Conservation (phyloP, 2,888 invertebrate species). For the Hecatera dysodea region DNA sequence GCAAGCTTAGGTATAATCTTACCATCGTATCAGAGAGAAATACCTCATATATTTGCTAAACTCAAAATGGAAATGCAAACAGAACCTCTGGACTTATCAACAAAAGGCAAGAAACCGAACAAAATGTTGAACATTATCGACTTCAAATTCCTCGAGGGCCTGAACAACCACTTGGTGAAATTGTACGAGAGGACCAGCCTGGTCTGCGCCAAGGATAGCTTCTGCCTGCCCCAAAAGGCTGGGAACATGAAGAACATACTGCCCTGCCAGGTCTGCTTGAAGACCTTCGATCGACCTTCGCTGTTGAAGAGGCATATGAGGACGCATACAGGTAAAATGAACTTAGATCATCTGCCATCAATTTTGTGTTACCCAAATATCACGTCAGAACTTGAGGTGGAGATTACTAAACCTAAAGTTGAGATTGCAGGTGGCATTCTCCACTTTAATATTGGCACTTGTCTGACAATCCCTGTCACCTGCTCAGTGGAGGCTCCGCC, state of each 20-base stretch:
- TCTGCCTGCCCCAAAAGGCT: conserved; percentile 65
- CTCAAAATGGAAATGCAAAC: conserved; percentile 80
- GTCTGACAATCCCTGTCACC: no score
- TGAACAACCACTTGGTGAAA: conserved; percentile 84
- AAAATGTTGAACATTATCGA: conserved; percentile 81
- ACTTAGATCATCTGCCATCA: background rate
- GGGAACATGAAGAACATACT: conserved; percentile 79
- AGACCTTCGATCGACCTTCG: conserved; percentile 93
- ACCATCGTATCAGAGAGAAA: background rate
- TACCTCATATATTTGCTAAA: background rate
- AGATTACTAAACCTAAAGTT: no score
- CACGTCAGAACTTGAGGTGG: no score
- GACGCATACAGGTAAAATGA: conserved; percentile 92
- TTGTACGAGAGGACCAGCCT: conserved; percentile 83
- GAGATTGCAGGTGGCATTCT: no score
- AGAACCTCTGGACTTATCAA: conserved; percentile 86
- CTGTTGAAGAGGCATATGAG: conserved; percentile 92
- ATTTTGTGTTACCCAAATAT: background rate
- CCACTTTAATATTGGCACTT: no score
- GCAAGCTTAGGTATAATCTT: background rate
- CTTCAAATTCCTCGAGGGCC: conserved; percentile 83
- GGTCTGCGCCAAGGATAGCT: conserved; percentile 69
- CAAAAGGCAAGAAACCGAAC: conserved; percentile 70
- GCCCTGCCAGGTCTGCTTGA: conserved; percentile 92
- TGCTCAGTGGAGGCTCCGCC: no score